These are phyloP conservation scores for Tetrax tetrax DNA, from an alignment of 2,113 vertebrate species.

Conservation along the genomic window DNA sequence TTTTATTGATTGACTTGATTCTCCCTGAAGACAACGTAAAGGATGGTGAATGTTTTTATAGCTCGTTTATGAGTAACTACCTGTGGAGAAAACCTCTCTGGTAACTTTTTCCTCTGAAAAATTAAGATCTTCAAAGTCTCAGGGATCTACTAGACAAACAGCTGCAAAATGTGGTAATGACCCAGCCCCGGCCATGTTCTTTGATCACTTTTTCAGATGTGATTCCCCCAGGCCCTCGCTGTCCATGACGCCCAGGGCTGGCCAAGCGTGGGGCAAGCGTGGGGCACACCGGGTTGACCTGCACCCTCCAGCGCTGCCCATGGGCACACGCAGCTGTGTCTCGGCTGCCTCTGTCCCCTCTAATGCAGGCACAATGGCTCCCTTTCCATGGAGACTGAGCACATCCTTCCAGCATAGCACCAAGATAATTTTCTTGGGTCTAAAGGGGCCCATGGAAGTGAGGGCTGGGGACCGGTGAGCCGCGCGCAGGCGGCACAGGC, in stretches of 20 bases:
- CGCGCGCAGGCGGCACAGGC: background rate
- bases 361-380: background rate
- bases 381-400: background rate
- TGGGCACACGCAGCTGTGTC: background rate
- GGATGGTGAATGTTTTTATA: background rate
- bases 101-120: background rate
- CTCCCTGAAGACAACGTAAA: background rate
- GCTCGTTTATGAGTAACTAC: background rate
- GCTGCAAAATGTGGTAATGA: background rate
- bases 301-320: background rate
- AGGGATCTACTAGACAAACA: background rate
- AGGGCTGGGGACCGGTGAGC: accelerated
- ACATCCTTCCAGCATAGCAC: background rate
- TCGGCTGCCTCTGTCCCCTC: background rate
- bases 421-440: background rate
- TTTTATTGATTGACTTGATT: background rate
- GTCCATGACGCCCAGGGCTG: background rate
- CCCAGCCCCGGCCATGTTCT: background rate
- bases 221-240: background rate
- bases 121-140: background rate
- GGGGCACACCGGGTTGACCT: accelerated
- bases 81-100: background rate
- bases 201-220: background rate
- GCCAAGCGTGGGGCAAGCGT: accelerated
- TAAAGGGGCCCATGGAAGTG: background rate